Evolutionary conservation across 2,888 invertebrate genomes (phyloP), one percentile per base, ranked within the genome.

Genomic region (Cordylochernes scorpioides): DNA sequence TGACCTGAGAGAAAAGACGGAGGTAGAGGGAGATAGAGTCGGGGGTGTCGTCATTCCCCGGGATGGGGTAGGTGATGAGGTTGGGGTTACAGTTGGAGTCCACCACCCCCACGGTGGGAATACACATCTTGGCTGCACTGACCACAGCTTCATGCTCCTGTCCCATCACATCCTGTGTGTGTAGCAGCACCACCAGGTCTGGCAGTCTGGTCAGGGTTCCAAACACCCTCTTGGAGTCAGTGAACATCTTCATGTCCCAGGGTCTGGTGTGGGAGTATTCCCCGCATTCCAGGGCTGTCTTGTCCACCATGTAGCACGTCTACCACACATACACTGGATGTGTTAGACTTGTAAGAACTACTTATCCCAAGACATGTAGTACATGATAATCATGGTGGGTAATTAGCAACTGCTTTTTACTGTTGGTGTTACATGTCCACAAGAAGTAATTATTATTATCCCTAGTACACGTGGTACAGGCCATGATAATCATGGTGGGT

Each of bases 41-140:
- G 0, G 71, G 68, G 0, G 78, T 65, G 53, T 99, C 97, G 53
- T 99, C 97, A 58, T 97, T 97, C 1, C 86, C 94, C 1, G 97
- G 94, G 3, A 99, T 67, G 1, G 94, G 88, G 52, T 91, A 99
- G 0, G 88, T 82, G 18, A 97, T 67, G 22, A 88, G 56, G 52
- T 77, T 74, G 0, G 94, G 94, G 56, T 86, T 74, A 47, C 80
- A 75, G 53, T 94, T 88, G 1, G 71, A 70, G 49, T 91, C 88
- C 1, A 82, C 74, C 40, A 91, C 65, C 2, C 74, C 88, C 30
- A 86, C 62, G 0, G 75, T 72, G 1, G 82, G 77, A 49, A 84
- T 82, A 12, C 68, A 59, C 72, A 88, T 70, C 60, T 91, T 91
- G 2, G 88, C 82, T 19, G 78, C 62, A 51, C 86, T 80, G 24